Conservation (phyloP, 2,113 vertebrate genomes). For the Talpa occidentalis region DNA sequence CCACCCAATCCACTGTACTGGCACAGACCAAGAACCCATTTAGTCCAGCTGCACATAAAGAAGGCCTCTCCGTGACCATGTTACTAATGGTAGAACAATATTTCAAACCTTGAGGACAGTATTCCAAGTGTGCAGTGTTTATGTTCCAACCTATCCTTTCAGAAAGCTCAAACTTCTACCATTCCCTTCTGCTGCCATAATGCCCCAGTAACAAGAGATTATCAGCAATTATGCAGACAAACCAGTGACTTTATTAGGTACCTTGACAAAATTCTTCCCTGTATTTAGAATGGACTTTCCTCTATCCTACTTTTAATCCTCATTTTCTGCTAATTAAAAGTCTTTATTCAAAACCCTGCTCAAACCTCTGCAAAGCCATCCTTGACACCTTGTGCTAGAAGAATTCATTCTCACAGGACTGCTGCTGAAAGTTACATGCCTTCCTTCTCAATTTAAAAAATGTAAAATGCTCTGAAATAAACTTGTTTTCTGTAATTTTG, state of each 20-base stretch:
- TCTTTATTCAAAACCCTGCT: background rate
- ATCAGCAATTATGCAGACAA: background rate
- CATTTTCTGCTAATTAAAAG: background rate
- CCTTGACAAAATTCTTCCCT: background rate
- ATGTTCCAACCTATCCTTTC: background rate
- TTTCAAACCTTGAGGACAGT: background rate
- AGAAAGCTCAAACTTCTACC: background rate
- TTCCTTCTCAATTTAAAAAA: slow-evolving; percentile 3
- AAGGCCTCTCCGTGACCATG: background rate
- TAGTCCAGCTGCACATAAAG: background rate
- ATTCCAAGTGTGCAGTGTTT: background rate
- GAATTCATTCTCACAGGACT: background rate
- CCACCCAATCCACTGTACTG: background rate
- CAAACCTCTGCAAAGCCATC: background rate
- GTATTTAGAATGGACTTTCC: background rate
- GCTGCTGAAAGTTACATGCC: background rate
- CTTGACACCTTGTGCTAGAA: background rate
- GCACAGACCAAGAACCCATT: background rate
- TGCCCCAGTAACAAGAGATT: background rate
- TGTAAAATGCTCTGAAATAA: background rate
- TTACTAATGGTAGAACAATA: background rate
- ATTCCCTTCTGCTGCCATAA: background rate
- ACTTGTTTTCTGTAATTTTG: background rate
- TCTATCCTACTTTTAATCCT: background rate
- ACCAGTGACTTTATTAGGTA: background rate